phyloP scores from a whole-genome alignment of 2,888 invertebrate genomes.

The Drosophila putrida region DNA sequence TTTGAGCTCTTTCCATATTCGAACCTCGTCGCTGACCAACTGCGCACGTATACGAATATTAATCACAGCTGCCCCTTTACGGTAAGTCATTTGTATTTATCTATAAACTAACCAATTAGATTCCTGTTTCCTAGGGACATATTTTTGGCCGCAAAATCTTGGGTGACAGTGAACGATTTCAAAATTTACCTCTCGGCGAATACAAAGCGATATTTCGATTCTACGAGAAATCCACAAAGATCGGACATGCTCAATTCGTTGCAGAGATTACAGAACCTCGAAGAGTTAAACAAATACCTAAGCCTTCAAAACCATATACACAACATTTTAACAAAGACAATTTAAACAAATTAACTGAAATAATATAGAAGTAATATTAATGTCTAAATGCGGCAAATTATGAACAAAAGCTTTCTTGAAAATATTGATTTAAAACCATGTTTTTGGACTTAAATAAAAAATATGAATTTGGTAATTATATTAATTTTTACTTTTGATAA shows the following conservation, averaged over 20 bases:
- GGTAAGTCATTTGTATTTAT: slow-evolving; percentile 1
- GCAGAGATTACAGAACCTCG: slow-evolving; percentile 7
- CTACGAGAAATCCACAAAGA: not conserved
- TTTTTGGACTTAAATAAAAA: no score
- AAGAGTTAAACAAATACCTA: not conserved
- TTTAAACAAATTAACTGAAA: not conserved
- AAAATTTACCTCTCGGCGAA: slow-evolving; percentile 4
- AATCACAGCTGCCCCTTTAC: slow-evolving; percentile 49
- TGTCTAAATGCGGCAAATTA: no score
- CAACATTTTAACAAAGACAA: not conserved
- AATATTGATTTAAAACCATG: no score
- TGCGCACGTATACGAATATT: slow-evolving; percentile 33
- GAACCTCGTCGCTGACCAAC: not conserved
- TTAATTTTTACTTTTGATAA: no score
- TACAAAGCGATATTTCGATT: slow-evolving; percentile 13
- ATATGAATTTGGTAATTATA: no score
- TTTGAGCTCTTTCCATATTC: slow-evolving; percentile 8
- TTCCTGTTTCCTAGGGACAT: slow-evolving; percentile 7
- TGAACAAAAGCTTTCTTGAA: no score
- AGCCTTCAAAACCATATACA: not conserved
- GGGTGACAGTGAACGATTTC: not conserved
- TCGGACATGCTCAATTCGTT: not conserved
- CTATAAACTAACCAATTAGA: not conserved
- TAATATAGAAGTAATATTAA: no score
- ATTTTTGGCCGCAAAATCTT: slow-evolving; percentile 15